phyloP scores from a whole-genome alignment of 2,113 vertebrate genomes.

The Fregata magnificens region DNA sequence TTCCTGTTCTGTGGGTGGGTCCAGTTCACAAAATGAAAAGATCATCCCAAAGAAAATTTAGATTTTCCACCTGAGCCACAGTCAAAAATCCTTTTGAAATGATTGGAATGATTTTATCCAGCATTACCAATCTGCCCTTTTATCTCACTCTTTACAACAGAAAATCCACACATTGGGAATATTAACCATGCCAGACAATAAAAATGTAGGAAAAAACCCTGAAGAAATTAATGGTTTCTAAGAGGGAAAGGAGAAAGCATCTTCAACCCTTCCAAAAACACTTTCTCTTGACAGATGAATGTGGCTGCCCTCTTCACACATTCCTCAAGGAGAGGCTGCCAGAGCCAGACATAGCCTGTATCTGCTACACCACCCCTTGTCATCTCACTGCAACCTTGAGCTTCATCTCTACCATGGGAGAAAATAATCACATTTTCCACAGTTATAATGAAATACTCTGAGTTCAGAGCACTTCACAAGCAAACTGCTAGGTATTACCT shows the following conservation, averaged over 20 bases:
- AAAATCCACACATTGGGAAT: not conserved
- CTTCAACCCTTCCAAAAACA: not conserved
- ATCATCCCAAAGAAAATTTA: not conserved
- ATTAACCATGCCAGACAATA: not conserved
- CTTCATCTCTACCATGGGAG: not conserved
- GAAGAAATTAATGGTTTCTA: not conserved
- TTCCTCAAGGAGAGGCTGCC: not conserved
- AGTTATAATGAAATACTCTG: not conserved
- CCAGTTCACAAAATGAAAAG: not conserved
- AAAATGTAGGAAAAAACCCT: rapidly evolving
- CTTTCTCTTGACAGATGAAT: not conserved
- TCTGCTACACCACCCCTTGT: not conserved
- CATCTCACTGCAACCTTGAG: not conserved
- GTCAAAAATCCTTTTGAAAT: not conserved
- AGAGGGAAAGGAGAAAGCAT: not conserved
- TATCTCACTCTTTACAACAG: not conserved
- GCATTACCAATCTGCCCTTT: not conserved
- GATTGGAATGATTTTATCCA: not conserved
- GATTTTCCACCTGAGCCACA: not conserved
- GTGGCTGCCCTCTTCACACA: not conserved
- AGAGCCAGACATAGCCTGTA: not conserved
- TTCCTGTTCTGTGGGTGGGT: not conserved
- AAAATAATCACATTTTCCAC: not conserved
- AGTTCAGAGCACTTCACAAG: not conserved
- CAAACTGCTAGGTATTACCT: not conserved